Evolutionary conservation across 2,797 vertebrate genomes (phyloP).

Genomic region (Macrochelys suwanniensis): DNA sequence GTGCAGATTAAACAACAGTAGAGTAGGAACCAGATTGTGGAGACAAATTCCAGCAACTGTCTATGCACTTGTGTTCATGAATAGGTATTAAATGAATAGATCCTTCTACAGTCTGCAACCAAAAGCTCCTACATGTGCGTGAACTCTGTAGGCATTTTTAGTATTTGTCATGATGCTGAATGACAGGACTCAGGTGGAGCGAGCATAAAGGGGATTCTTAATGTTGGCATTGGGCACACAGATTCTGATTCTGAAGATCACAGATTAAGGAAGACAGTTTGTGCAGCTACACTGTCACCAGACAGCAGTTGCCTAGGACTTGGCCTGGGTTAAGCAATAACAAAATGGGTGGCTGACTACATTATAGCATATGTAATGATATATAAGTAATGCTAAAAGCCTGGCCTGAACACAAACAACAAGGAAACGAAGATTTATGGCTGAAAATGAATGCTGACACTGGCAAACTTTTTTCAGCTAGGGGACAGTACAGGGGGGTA

Average conservation of each 20-base stretch:
- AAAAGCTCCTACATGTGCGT: fast-evolving
- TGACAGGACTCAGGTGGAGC: neutral
- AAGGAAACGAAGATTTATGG: neutral
- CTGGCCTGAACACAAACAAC: neutral
- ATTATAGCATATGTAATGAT: too few species aligned
- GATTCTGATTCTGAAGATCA: too few species aligned
- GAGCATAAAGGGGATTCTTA: neutral
- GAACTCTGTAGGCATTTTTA: neutral
- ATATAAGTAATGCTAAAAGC: neutral
- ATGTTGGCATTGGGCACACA: too few species aligned
- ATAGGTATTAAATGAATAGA: neutral
- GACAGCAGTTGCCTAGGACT: neutral
- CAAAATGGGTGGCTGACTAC: neutral
- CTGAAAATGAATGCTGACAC: neutral
- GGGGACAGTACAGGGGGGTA: neutral
- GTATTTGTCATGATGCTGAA: neutral
- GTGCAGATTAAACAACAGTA: neutral
- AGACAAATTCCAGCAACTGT: conserved; percentile 40
- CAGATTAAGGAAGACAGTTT: too few species aligned
- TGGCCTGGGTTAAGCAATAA: neutral
- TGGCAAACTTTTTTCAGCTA: neutral
- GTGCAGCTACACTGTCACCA: neutral
- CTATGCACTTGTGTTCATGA: neutral
- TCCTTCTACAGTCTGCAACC: neutral
- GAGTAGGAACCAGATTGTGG: conserved; percentile 43